Evolutionary conservation across 2,113 vertebrate genomes (phyloP).

Genomic region (Kryptolebias marmoratus): DNA sequence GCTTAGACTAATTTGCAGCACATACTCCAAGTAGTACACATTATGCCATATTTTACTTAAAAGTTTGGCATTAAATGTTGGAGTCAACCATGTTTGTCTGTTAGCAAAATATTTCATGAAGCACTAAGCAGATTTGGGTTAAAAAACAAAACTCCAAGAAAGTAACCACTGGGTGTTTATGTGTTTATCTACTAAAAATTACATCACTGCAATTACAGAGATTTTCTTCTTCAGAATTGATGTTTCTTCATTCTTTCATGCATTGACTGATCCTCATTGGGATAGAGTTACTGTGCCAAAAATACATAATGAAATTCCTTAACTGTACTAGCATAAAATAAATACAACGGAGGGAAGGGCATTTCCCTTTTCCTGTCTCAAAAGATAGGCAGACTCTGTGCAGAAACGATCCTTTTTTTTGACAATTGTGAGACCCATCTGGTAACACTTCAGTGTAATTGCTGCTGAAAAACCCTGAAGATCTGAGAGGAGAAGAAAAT

Average conservation of each 20-base stretch:
- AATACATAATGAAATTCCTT: conserved; percentile 19
- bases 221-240: conserved; percentile 1
- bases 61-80: too few species aligned
- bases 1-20: too few species aligned
- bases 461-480: conserved; percentile 77
- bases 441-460: conserved; percentile 78
- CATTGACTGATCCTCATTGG: neutral
- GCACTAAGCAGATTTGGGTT: too few species aligned
- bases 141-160: too few species aligned
- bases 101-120: too few species aligned
- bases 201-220: conserved; percentile 6
- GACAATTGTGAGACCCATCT: conserved; percentile 70
- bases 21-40: too few species aligned
- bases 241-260: conserved; percentile 5
- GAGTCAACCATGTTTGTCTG: too few species aligned
- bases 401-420: conserved; percentile 12
- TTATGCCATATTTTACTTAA: too few species aligned
- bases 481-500: conserved; percentile 77
- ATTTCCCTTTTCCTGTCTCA: conserved; percentile 21
- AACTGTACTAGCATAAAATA: conserved; percentile 11
- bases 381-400: conserved; percentile 48
- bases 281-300: conserved; percentile 9
- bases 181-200: conserved; percentile 11
- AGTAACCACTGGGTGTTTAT: too few species aligned
- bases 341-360: conserved; percentile 3